Percentiles rank a stretch among this genome's conserved stretches.
Evolutionary conservation across 1,140 invertebrate species (phyloP).

Genomic region (Hypsibius dujardini): DNA sequence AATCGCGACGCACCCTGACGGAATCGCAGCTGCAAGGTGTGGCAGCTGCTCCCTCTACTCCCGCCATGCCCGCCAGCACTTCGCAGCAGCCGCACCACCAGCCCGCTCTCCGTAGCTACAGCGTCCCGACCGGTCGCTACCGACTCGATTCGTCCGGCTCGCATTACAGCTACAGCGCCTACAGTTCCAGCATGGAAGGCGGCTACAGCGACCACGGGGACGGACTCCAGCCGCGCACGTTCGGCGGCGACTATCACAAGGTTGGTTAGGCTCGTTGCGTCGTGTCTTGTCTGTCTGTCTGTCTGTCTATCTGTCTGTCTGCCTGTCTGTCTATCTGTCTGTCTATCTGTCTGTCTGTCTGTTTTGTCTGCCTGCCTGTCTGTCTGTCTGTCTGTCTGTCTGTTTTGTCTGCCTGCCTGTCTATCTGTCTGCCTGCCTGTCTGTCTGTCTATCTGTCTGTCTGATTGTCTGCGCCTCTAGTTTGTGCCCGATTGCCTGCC

Average conservation of each 20-base stretch:
- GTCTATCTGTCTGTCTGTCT: too few species aligned
- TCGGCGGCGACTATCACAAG: conserved; percentile 10
- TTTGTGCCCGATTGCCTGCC: background rate
- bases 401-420: too few species aligned
- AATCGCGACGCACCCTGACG: background rate
- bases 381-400: too few species aligned
- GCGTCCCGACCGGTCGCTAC: background rate
- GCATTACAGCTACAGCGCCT: background rate
- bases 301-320: too few species aligned
- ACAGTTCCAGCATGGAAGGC: background rate
- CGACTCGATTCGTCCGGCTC: background rate
- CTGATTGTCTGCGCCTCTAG: too few species aligned
- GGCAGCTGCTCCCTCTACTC: too few species aligned
- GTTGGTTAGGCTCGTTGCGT: background rate
- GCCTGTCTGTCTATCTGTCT: too few species aligned
- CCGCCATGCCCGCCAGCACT: background rate
- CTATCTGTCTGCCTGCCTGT: too few species aligned
- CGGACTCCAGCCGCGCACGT: background rate
- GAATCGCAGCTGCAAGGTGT: too few species aligned
- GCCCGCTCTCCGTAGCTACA: background rate
- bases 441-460: too few species aligned
- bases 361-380: too few species aligned
- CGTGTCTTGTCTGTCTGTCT: too few species aligned
- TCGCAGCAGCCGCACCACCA: background rate
- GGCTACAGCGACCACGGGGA: background rate